Conservation (phyloP, 2,888 invertebrate species). For the Cosmopolites sordidus region DNA sequence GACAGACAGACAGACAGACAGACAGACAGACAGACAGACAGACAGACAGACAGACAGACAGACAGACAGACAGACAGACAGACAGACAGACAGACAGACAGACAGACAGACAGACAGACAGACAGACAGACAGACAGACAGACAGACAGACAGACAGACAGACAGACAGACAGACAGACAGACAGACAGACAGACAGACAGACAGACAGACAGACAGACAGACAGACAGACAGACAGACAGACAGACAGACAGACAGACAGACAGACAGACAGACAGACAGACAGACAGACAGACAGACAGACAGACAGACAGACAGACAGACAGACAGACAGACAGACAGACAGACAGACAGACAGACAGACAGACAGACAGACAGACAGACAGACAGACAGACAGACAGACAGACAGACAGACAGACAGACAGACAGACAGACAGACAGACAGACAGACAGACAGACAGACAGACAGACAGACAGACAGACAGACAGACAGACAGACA, state of each 20-base stretch:
- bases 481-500: constrained; percentile 24
- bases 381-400: constrained; percentile 22
- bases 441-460: constrained; percentile 23
- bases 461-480: constrained; percentile 23
- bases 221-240: constrained; percentile 23
- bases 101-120: constrained; percentile 23
- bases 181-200: constrained; percentile 24
- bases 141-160: constrained; percentile 23
- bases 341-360: constrained; percentile 19
- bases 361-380: constrained; percentile 24
- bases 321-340: constrained; percentile 15
- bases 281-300: constrained; percentile 23
- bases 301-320: constrained; percentile 24
- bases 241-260: constrained; percentile 24
- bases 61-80: constrained; percentile 22
- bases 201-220: constrained; percentile 24
- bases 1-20: constrained; percentile 12
- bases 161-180: constrained; percentile 23
- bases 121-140: constrained; percentile 23
- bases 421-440: constrained; percentile 23
- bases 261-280: constrained; percentile 24
- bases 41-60: constrained; percentile 23
- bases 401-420: constrained; percentile 23
- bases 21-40: constrained; percentile 22
- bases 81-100: constrained; percentile 24